Base-by-base conservation (phyloP, 2,888 invertebrate genomes). In the Lomographa bimaculata region DNA sequence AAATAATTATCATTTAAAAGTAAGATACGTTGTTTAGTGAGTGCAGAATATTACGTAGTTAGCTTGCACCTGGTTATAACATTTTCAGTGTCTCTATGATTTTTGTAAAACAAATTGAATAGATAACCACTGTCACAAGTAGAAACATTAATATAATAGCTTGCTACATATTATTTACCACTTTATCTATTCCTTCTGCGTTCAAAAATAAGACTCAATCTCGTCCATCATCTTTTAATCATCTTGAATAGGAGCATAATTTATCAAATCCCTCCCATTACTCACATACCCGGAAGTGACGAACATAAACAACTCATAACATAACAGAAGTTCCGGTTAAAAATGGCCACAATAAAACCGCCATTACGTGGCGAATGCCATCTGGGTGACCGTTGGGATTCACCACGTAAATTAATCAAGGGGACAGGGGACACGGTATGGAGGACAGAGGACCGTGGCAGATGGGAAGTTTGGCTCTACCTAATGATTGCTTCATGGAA, bases 401-500 rank as follows among this genome's bases (percentile, higher is more conserved):
- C 41, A 21, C 41, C 64, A 55, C 70, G 71, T 65, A 71, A 78
- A 81, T 80, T 81, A 80, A 79, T 80, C 71, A 75, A 58, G 48
- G 49, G 64, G 79, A 79, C 77, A 73, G 64, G 68, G 73, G 71
- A 57, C 54, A 50, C 51, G 46, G 32, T 21, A 53, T 64, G 73
- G 75, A 68, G 71, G 64, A 75, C 72, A 66, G 73, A 60, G 60
- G 71, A 71, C 66, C 58, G 63, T 14, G 14, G 14, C 14, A 14
- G 14, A 14, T 14, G 14, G 14, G 4, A 78, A 82, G 68, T 77
- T 79, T 63, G 69, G 63, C 57, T 61, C 56, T 80, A 79, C 80
- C 74, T 79, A 75, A 65, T 69, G 75, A 69, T 74, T 76, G 7
- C n/a, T n/a, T n/a, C n/a, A n/a, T n/a, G n/a, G n/a, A n/a, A n/a